These are phyloP conservation scores for Enteromius viviparus DNA, from an alignment of 2,797 vertebrate genomes.

Conservation along the genomic window DNA sequence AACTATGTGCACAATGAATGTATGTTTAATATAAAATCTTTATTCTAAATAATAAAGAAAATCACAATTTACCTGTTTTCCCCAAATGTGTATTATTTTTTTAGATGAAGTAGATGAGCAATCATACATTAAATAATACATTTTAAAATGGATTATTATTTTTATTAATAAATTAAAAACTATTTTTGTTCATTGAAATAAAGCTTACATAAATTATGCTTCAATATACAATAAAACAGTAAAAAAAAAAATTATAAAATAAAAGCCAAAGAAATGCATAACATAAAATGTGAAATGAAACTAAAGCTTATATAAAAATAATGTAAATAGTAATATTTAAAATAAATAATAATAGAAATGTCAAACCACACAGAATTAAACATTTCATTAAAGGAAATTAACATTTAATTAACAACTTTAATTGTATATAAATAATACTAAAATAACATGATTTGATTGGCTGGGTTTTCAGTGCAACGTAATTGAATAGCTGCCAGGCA, in stretches of 20 bases:
- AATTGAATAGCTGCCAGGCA: not conserved
- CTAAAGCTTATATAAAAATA: not conserved
- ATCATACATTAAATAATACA: not conserved
- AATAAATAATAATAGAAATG: not conserved
- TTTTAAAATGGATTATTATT: not conserved
- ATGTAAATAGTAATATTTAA: not conserved
- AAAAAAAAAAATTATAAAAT: not conserved
- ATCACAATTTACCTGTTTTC: not conserved
- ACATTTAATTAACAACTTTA: not conserved
- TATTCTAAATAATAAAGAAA: conserved; percentile 26
- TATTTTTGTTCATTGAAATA: not conserved
- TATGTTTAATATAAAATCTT: conserved; percentile 42
- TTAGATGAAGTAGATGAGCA: not conserved
- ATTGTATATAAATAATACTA: not conserved
- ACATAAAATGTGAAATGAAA: not conserved
- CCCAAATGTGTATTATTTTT: not conserved
- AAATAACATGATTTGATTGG: not conserved
- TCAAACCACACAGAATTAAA: not conserved
- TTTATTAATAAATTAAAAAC: not conserved
- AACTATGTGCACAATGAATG: not conserved
- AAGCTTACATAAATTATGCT: not conserved
- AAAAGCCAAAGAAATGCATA: not conserved
- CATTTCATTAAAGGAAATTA: not conserved
- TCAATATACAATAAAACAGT: not conserved
- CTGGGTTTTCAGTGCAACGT: not conserved